Evolutionary conservation across 2,888 invertebrate species (phyloP), one percentile per base, ranked within the genome.

Genomic region (Calliphora vomitoria): DNA sequence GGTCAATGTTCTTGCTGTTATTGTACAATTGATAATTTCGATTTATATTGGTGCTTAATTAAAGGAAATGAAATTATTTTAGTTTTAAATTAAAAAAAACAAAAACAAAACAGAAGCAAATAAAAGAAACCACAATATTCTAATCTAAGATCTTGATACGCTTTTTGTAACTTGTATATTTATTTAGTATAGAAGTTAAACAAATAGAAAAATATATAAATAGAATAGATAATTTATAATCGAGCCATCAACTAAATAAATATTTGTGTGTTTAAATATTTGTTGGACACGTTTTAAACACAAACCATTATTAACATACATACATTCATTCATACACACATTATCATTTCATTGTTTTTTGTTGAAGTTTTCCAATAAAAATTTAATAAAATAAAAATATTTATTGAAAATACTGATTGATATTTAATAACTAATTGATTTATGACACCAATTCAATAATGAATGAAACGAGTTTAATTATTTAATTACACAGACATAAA

Each of bases 391-490:
- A 68, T n/a, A n/a, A 41, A 69, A 50, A 8, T 69, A 44, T 41
- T 66, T 44, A 44, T 68, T n/a, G 35, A 55, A 72, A 38, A 38
- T 38, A 18, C 38, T 55, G 53, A 55, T 72, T 55, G 38, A 72
- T 72, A 62, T 62, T 62, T 62, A 75, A 47, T 68, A 74, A 13
- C 8, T 64, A 74, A 50, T 74, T 79, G 78, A 72, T 72, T 78
- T 72, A 79, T 60, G 83, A 66, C 72, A 72, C 78, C 71, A 72
- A 79, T 60, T 78, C 20, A 50, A 68, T 64, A 76, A 44, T 25
- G 25, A 66, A 60, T 71, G 35, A 83, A 71, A 71, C 64, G 69
- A 44, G 76, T 83, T 75, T 62, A 76, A 76, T 76, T 83, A 75
- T 82, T 71, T 60, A 82, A 82, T 82, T 82, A 62, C 44, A 38